A percentile compares a stretch with the other conserved stretches of the same genome.
Conservation (phyloP, 2,888 invertebrate species). For the Helicoverpa assulta region DNA sequence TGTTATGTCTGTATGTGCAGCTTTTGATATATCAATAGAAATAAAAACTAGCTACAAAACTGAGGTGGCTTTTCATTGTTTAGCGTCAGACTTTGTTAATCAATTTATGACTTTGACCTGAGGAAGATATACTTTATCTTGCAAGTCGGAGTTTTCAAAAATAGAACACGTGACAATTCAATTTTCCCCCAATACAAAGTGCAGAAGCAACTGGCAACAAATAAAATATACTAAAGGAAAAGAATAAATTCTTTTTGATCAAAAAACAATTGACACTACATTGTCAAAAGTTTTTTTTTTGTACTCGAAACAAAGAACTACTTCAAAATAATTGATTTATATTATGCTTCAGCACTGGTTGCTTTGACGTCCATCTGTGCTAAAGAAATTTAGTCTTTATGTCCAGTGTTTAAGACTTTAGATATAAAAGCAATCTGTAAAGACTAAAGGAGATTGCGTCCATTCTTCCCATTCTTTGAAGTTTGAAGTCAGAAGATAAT, state of each 20-base stretch:
- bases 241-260: not conserved
- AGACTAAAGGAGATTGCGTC: slow-evolving; percentile 45
- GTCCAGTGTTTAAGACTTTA: slow-evolving; percentile 1
- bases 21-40: too few relatives aligned
- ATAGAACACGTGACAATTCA: too few relatives aligned
- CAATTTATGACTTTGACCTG: too few relatives aligned
- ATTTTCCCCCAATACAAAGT: too few relatives aligned
- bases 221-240: too few relatives aligned
- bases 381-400: slow-evolving; percentile 5
- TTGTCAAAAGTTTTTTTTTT: not conserved
- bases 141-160: too few relatives aligned
- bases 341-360: slow-evolving; percentile 2
- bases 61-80: too few relatives aligned
- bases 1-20: too few relatives aligned
- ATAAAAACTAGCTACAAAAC: too few relatives aligned
- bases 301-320: slow-evolving; percentile 1
- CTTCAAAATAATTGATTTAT: slow-evolving; percentile 16
- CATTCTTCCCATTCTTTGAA: slow-evolving; percentile 62
- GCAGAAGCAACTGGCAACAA: too few relatives aligned
- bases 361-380: not conserved
- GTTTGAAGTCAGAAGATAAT: slow-evolving; percentile 48
- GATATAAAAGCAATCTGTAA: slow-evolving; percentile 22
- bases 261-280: not conserved
- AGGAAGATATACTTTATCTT: too few relatives aligned
- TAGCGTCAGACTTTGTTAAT: too few relatives aligned